Evolutionary conservation across 2,113 vertebrate genomes (phyloP).

Genomic region (Rhegmatorhina hoffmannsi): DNA sequence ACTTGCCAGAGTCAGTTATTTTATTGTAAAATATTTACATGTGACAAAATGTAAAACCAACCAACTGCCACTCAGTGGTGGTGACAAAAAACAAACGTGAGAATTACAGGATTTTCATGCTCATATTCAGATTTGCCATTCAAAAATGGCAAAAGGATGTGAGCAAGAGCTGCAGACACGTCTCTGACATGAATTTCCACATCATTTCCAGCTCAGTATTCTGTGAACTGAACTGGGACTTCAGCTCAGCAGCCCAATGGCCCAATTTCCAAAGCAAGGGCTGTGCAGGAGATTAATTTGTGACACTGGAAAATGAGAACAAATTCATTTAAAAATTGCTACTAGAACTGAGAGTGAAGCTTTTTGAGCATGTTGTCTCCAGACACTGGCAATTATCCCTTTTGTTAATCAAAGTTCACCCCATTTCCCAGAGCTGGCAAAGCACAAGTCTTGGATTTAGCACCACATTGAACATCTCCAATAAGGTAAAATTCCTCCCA

Average conservation of each 20-base stretch:
- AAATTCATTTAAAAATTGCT: not conserved
- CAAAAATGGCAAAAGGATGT: not conserved
- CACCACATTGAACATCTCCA: not conserved
- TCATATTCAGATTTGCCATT: not conserved
- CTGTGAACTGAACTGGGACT: not conserved
- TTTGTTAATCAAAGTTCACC: not conserved
- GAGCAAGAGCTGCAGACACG: not conserved
- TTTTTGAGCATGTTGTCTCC: not conserved
- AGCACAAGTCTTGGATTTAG: not conserved
- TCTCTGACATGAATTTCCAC: accelerated
- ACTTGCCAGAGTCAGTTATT: not conserved
- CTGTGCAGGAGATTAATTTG: not conserved
- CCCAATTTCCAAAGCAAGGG: not conserved
- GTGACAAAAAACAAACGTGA: not conserved
- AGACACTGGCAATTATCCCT: not conserved
- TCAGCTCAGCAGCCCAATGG: not conserved
- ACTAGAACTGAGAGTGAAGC: not conserved
- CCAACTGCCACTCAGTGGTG: not conserved
- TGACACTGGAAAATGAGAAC: not conserved
- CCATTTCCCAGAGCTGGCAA: not conserved
- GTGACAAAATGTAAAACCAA: not conserved
- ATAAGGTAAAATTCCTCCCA: not conserved
- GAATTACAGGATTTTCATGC: not conserved
- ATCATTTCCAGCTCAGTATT: not conserved
- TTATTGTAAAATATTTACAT: not conserved